Conservation (phyloP, 2,113 vertebrate species). For the Guaruba guarouba region DNA sequence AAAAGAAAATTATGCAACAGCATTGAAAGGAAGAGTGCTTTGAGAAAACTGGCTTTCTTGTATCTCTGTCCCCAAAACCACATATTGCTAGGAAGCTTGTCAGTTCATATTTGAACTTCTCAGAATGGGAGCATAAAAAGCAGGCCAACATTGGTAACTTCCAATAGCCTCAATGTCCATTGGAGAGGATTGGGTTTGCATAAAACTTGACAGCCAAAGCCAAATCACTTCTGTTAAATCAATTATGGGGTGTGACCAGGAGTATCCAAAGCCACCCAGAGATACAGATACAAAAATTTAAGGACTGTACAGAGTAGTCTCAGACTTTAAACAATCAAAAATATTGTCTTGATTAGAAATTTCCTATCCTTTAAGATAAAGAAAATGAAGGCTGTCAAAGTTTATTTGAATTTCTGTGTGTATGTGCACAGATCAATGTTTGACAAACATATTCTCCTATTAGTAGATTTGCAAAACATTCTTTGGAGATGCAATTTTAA, state of each 20-base stretch:
- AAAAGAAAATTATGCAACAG: not conserved
- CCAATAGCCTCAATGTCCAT: not conserved
- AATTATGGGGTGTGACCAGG: not conserved
- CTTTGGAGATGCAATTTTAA: not conserved
- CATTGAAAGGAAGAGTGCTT: not conserved
- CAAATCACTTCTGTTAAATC: not conserved
- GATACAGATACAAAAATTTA: not conserved
- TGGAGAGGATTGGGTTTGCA: not conserved
- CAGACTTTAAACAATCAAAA: not conserved
- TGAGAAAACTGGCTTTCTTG: not conserved
- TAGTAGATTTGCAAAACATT: rapidly evolving
- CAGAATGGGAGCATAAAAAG: not conserved
- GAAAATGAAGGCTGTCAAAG: not conserved
- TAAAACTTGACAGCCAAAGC: not conserved
- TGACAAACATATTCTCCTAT: not conserved
- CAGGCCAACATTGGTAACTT: not conserved
- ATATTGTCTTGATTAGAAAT: not conserved
- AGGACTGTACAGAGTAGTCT: not conserved
- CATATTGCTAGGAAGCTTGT: not conserved
- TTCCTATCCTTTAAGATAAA: not conserved
- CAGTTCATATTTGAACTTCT: not conserved
- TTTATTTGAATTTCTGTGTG: not conserved
- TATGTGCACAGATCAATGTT: not conserved
- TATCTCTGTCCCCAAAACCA: not conserved
- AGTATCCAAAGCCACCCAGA: not conserved